phyloP scores from a whole-genome alignment of 1,140 invertebrate species.

The Trichomalopsis sarcophagae region DNA sequence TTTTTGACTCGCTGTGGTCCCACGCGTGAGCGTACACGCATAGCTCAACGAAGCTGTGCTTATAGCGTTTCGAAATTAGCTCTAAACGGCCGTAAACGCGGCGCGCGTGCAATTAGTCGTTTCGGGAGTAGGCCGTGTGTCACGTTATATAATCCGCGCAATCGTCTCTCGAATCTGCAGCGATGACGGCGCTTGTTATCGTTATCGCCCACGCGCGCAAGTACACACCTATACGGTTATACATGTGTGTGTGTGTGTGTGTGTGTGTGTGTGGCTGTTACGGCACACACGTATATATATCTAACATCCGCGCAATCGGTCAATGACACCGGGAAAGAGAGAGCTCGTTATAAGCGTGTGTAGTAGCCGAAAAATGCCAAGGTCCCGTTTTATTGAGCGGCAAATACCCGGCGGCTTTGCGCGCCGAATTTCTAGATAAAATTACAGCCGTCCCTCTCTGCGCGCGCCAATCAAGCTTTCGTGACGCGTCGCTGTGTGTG shows the following conservation, averaged over 20 bases:
- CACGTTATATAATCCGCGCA: not conserved
- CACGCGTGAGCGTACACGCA: conserved; percentile 58
- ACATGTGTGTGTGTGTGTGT: not conserved
- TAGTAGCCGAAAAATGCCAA: not conserved
- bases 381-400: not conserved
- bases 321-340: not conserved
- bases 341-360: no score
- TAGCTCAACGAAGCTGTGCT: not conserved
- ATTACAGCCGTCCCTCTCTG: no score
- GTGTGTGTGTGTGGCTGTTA: not conserved
- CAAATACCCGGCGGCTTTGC: no score
- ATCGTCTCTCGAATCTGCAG: not conserved
- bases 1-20: conserved; percentile 73
- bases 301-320: not conserved
- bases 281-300: no score
- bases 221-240: no score
- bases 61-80: conserved; percentile 19
- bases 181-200: not conserved
- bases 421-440: no score
- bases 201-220: not conserved
- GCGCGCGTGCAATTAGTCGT: no score
- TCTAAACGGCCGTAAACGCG: not conserved
- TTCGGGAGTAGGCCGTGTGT: no score
- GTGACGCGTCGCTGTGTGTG: no score
- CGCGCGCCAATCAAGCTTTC: no score